Evolutionary conservation across 2,797 vertebrate genomes (phyloP).

Genomic region (Melanotaenia nigrans): DNA sequence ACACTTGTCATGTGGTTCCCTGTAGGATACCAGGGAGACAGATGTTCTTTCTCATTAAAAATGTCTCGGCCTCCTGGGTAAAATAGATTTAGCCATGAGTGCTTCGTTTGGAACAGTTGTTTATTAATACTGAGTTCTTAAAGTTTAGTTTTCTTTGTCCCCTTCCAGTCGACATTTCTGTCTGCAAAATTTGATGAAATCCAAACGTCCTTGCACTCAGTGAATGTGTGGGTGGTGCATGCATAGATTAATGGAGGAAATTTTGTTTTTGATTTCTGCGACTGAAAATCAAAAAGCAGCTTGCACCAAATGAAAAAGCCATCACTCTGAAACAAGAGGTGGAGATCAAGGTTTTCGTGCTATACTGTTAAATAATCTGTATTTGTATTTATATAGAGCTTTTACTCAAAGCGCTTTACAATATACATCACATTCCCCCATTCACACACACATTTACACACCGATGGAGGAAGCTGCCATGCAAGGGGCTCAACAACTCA

Average conservation of each 20-base stretch:
- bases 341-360: not conserved
- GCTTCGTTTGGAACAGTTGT: constrained; percentile 53
- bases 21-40: constrained; percentile 51
- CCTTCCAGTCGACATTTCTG: constrained; percentile 32
- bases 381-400: too few relatives aligned
- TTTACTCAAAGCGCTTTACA: too few relatives aligned
- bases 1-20: constrained; percentile 60
- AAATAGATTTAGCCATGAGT: constrained; percentile 64
- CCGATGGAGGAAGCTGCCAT: too few relatives aligned
- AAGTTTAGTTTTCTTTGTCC: constrained; percentile 30
- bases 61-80: constrained; percentile 53
- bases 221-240: not conserved
- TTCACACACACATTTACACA: too few relatives aligned
- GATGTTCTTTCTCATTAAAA: constrained; percentile 76
- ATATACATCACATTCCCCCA: too few relatives aligned
- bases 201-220: constrained; percentile 3
- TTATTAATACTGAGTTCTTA: constrained; percentile 36
- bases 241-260: not conserved
- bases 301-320: not conserved
- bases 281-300: not conserved
- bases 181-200: constrained; percentile 26
- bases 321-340: not conserved
- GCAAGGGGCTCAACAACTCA: too few relatives aligned
- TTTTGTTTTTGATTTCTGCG: constrained; percentile 6
- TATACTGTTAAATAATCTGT: not conserved